Evolutionary conservation across 2,113 vertebrate species (phyloP), one percentile per base, ranked within the genome.

Genomic region (Callionymus lyra): DNA sequence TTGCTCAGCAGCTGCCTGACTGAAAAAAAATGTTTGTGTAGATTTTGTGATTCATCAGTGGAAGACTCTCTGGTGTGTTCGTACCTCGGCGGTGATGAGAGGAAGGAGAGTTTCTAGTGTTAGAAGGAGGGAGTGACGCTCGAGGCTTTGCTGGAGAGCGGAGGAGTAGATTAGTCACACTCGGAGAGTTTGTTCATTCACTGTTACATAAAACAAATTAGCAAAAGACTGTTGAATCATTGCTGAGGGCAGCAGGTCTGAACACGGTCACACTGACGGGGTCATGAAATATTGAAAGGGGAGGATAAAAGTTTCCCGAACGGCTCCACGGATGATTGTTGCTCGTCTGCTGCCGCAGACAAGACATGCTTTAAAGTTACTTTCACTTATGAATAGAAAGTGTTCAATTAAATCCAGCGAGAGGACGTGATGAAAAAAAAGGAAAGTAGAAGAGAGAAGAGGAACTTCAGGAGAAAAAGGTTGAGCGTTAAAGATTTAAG

Each of bases 141-240:
- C 1, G 9, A 2, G 18, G 48, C 50, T 69, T 67, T 68, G 56
- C 53, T 34, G 16, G 61, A 65, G 46, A 32, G 32, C 12, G 16
- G 44, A 10, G 8, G 34, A 11, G 12, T 2, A 56, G 66, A 72
- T 77, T 75, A 72, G 70, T 73, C 70, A 64, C 73, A 48, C 63
- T 77, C 54, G 13, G 48, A 56, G 37, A 63, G 58, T 71, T 71
- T 59, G 48, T 43, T 72, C 43, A 60, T 58, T 68, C 47, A 59
- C 59, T 72, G 59, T 65, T 55, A 70, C 19, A 56, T 63, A 42
- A 63, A 80, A 69, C 53, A 60, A 77, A 79, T 75, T 77, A 80
- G 55, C 65, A 66, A 59, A 81, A 80, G 82, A 83, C 84, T 86
- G 84, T 86, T 85, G 79, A 77, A 79, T 70, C 57, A 68, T 49